These are phyloP conservation scores for Xenopus tropicalis DNA, from an alignment of 2,113 vertebrate species.

Conservation along the genomic window UCB_Xtro_10.0 CM004444.2:104284001-104284500, in stretches of 20 bases:
- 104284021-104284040: no score
- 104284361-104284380: constrained; percentile 12
- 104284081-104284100: neutral
- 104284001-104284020: no score
- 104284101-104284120: neutral
- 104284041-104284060: no score
- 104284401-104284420: constrained; percentile 22
- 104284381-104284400: neutral
- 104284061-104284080: no score
- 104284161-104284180: neutral
- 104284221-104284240: constrained; percentile 33
- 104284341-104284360: constrained; percentile 5
- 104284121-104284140: neutral
- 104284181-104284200: neutral
- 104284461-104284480: constrained; percentile 15
- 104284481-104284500: constrained; percentile 28
- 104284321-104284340: neutral
- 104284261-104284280: constrained; percentile 31
- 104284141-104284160: neutral
- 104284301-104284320: constrained; percentile 2
- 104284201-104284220: constrained; percentile 21
- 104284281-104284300: neutral
- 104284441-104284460: constrained; percentile 10
- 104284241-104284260: constrained; percentile 27
- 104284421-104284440: neutral